These are phyloP conservation scores for Drosophila tropicalis DNA, from an alignment of 1,140 invertebrate species.

Conservation along the genomic window DNA sequence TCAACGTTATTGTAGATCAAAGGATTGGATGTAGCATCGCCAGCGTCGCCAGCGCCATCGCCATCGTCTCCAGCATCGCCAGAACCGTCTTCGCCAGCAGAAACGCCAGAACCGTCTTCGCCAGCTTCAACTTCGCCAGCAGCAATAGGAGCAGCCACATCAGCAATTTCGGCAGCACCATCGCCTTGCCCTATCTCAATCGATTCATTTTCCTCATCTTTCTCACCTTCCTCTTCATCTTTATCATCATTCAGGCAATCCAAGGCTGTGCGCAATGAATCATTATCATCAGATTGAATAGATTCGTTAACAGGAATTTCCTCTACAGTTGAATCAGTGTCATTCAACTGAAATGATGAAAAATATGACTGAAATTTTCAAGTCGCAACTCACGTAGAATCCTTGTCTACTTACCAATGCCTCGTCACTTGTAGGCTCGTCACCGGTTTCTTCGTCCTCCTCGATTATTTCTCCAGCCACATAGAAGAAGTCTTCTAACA, in stretches of 20 bases:
- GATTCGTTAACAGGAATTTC: not conserved
- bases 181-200: not conserved
- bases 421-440: not conserved
- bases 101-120: not conserved
- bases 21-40: not conserved
- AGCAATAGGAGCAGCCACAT: not conserved
- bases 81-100: not conserved
- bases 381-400: no score
- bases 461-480: constrained; percentile 32
- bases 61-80: not conserved
- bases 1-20: not conserved
- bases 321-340: not conserved
- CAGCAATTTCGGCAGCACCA: no score
- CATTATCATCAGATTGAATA: constrained; percentile 27
- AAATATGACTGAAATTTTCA: not conserved
- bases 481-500: constrained; percentile 49
- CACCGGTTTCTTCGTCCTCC: not conserved
- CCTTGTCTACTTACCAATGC: not conserved
- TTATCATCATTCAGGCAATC: not conserved
- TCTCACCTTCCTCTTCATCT: not conserved
- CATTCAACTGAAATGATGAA: not conserved
- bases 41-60: not conserved
- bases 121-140: not conserved
- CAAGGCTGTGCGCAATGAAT: constrained; percentile 19
- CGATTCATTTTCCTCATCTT: not conserved